These are phyloP conservation scores for Engystomops pustulosus DNA, from an alignment of 2,113 vertebrate genomes.

Conservation along the genomic window DNA sequence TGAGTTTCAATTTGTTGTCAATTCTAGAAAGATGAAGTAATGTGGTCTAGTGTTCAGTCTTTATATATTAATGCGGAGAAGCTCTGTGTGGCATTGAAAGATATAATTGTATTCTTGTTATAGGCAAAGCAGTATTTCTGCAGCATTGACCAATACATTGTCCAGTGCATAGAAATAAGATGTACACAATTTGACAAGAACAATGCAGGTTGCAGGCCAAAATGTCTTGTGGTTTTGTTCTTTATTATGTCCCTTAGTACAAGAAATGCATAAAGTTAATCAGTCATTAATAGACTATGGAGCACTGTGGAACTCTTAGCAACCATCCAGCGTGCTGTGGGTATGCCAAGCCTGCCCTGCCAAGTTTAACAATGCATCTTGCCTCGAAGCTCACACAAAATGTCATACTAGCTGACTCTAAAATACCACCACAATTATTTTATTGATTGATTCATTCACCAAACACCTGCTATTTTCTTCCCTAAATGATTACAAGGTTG, in stretches of 20 bases:
- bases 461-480: neutral
- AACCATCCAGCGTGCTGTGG: constrained; percentile 48
- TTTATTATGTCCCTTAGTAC: constrained; percentile 44
- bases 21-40: neutral
- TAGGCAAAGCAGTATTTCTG: neutral
- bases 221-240: constrained; percentile 28
- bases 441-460: neutral
- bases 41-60: neutral
- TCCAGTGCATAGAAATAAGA: neutral
- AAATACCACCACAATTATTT: constrained; percentile 13
- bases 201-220: neutral
- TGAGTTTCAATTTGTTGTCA: neutral
- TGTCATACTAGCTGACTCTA: constrained; percentile 11
- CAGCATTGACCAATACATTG: neutral
- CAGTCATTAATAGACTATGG: constrained; percentile 55
- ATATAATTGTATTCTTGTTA: neutral
- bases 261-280: constrained; percentile 52
- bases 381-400: constrained; percentile 40
- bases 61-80: constrained; percentile 19
- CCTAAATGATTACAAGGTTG: neutral
- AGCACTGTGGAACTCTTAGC: constrained; percentile 44
- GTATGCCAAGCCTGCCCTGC: constrained; percentile 48
- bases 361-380: constrained; percentile 53
- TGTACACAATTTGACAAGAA: constrained; percentile 11
- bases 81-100: neutral